Evolutionary conservation across 2,888 invertebrate genomes (phyloP).

Genomic region (Lymantria monacha): DNA sequence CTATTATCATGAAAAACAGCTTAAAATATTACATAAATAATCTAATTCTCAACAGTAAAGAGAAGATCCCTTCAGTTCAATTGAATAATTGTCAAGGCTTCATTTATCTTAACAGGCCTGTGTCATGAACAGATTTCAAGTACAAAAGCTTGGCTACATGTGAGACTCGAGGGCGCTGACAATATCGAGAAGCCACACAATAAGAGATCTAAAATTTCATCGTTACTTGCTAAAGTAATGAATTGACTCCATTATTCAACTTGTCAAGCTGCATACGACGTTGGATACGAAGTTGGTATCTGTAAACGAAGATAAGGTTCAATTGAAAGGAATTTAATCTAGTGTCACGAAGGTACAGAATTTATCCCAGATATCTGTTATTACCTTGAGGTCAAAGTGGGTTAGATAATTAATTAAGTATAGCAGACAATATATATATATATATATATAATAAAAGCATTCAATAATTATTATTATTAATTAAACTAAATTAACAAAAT

Average conservation of each 20-base stretch:
- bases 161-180: constrained; percentile 54
- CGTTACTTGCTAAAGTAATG: constrained; percentile 42
- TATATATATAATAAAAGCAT: too few relatives aligned
- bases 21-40: background rate
- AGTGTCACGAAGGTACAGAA: too few relatives aligned
- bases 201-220: constrained; percentile 54
- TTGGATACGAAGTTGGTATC: constrained; percentile 29
- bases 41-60: background rate
- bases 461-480: too few relatives aligned
- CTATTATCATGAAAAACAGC: background rate
- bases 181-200: constrained; percentile 50
- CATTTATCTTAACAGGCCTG: constrained; percentile 67
- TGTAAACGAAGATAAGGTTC: constrained; percentile 24
- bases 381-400: too few relatives aligned
- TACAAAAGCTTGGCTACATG: constrained; percentile 65
- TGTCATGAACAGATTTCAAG: constrained; percentile 60
- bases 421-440: too few relatives aligned
- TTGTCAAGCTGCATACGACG: constrained; percentile 35
- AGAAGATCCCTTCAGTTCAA: background rate
- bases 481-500: too few relatives aligned
- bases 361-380: too few relatives aligned
- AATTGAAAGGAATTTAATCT: background rate
- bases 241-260: constrained; percentile 44
- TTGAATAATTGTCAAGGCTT: constrained; percentile 59
- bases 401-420: too few relatives aligned